These are phyloP conservation scores for Dipodomys stephensi DNA, from an alignment of 2,113 vertebrate species.

Conservation along the genomic window DNA sequence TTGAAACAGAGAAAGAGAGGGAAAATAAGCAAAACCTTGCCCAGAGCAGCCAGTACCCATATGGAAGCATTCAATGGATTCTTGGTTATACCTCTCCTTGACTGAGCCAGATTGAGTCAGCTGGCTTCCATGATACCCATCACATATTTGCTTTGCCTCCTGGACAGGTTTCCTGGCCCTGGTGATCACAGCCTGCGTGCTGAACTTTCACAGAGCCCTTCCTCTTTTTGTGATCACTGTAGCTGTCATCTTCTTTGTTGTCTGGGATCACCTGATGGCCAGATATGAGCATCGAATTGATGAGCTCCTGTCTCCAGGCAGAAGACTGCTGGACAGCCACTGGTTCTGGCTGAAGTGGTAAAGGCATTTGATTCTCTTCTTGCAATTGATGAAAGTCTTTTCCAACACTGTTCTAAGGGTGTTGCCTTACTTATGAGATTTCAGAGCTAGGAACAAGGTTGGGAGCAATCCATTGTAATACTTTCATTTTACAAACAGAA, in stretches of 20 bases:
- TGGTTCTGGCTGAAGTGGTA: slow-evolving; percentile 92
- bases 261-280: slow-evolving; percentile 90
- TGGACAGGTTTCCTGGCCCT: slow-evolving; percentile 87
- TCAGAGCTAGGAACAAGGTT: neutral
- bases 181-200: slow-evolving; percentile 89
- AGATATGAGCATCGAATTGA: slow-evolving; percentile 86
- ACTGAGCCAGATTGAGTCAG: neutral
- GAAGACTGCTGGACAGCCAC: slow-evolving; percentile 81
- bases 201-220: slow-evolving; percentile 91
- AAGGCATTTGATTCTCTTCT: slow-evolving; percentile 67
- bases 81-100: neutral
- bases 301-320: slow-evolving; percentile 80
- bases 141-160: slow-evolving; percentile 62
- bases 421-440: neutral
- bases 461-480: neutral
- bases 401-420: slow-evolving; percentile 11
- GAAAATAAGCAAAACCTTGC: neutral
- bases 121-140: neutral
- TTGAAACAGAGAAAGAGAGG: neutral
- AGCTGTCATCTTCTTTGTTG: slow-evolving; percentile 87
- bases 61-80: neutral
- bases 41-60: neutral
- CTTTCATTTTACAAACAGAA: slow-evolving; percentile 46
- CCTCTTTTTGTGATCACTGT: slow-evolving; percentile 89
- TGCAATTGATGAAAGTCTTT: neutral